These are phyloP conservation scores for Calephelis virginiensis DNA, from an alignment of 1,140 invertebrate species.

Conservation along the genomic window DNA sequence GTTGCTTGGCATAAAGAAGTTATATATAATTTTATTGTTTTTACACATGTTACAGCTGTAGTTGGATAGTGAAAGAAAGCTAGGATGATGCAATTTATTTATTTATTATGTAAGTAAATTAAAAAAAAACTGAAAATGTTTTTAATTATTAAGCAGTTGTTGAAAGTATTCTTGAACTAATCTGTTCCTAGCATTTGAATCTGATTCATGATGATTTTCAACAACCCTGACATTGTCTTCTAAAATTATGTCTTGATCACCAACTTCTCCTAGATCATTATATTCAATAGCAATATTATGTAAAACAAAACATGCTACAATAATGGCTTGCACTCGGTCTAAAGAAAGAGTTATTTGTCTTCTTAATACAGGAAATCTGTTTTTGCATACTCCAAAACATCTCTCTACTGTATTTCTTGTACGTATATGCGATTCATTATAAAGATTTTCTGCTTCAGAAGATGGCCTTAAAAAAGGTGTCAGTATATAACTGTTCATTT, in stretches of 20 bases:
- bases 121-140: background rate
- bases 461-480: conserved; percentile 37
- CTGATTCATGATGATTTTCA: background rate
- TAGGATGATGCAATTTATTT: background rate
- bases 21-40: conserved; percentile 1
- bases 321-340: background rate
- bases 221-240: background rate
- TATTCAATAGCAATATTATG: conserved; percentile 9
- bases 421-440: conserved; percentile 24
- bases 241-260: background rate
- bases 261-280: background rate
- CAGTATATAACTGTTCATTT: conserved; percentile 33
- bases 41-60: background rate
- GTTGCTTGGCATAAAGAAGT: background rate
- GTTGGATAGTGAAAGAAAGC: background rate
- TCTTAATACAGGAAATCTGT: conserved; percentile 13
- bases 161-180: conserved; percentile 9
- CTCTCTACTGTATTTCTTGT: conserved; percentile 29
- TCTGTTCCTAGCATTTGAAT: conserved; percentile 3
- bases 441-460: conserved; percentile 19
- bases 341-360: conserved; percentile 2
- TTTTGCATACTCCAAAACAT: conserved; percentile 24
- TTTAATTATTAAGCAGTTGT: conserved; percentile 9
- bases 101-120: background rate
- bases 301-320: conserved; percentile 3